Evolutionary conservation across 2,113 vertebrate species (phyloP).

Genomic region (Oncorhynchus nerka): DNA sequence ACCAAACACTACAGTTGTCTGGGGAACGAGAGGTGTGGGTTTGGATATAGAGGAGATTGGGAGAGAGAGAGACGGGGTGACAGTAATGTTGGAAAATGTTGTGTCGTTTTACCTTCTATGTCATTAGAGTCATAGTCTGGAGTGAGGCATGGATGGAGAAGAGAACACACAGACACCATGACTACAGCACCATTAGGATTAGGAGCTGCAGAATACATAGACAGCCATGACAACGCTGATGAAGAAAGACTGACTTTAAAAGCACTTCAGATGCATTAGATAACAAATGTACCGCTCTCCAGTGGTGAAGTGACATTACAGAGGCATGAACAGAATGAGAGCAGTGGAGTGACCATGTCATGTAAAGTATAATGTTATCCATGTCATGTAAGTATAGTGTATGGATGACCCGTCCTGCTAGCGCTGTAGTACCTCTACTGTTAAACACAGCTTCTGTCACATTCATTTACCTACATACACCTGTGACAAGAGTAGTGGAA

Average conservation of each 20-base stretch:
- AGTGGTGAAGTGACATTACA: not conserved
- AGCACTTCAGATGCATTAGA: too few relatives aligned
- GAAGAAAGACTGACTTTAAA: too few relatives aligned
- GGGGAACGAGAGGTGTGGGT: not conserved
- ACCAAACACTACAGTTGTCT: not conserved
- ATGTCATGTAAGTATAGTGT: not conserved
- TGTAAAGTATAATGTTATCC: not conserved
- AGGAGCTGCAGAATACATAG: not conserved
- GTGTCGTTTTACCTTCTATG: slow-evolving; percentile 70
- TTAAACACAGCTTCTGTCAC: not conserved
- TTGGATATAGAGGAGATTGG: slow-evolving; percentile 35
- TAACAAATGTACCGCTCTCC: too few relatives aligned
- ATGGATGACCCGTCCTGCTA: too few relatives aligned
- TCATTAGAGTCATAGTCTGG: slow-evolving; percentile 76
- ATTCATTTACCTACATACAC: not conserved
- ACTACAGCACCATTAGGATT: slow-evolving; percentile 48
- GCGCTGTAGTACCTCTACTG: too few relatives aligned
- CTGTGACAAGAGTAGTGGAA: too few relatives aligned
- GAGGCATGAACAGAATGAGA: not conserved
- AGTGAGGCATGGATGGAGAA: slow-evolving; percentile 76
- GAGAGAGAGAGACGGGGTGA: slow-evolving; percentile 44
- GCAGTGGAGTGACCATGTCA: not conserved
- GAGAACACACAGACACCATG: slow-evolving; percentile 63
- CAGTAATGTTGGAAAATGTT: slow-evolving; percentile 50
- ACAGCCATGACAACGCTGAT: not conserved